phyloP scores from a whole-genome alignment of 2,888 invertebrate species.

The Pristionchus japonicus region DNA sequence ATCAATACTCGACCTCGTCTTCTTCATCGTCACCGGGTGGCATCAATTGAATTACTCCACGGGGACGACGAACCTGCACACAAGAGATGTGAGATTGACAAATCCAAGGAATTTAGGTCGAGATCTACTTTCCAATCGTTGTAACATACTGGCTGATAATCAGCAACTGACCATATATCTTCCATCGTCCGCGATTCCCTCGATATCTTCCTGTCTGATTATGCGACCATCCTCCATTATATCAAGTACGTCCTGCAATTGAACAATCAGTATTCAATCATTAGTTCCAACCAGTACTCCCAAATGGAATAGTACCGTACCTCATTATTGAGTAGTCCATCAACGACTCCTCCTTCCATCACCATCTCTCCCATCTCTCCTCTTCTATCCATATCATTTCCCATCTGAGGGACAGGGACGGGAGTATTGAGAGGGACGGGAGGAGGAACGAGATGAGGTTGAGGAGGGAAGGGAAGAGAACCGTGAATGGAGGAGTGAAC shows the following conservation, averaged over 20 bases:
- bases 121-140: too few relatives aligned
- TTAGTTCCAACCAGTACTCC: too few relatives aligned
- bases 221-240: background rate
- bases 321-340: background rate
- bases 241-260: background rate
- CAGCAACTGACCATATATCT: background rate
- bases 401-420: background rate
- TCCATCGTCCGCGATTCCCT: background rate
- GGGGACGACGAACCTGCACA: conserved; percentile 20
- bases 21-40: background rate
- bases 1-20: background rate
- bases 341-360: background rate
- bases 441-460: background rate
- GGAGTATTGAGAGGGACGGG: background rate
- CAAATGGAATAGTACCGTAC: background rate
- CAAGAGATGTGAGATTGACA: background rate
- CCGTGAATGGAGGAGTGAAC: background rate
- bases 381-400: background rate
- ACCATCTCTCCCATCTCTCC: background rate
- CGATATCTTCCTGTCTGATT: conserved; percentile 15
- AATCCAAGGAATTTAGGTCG: background rate
- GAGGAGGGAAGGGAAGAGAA: background rate
- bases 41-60: background rate
- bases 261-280: background rate
- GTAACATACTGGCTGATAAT: too few relatives aligned